Evolutionary conservation across 2,888 invertebrate species (phyloP).

Genomic region (Icerya purchasi): DNA sequence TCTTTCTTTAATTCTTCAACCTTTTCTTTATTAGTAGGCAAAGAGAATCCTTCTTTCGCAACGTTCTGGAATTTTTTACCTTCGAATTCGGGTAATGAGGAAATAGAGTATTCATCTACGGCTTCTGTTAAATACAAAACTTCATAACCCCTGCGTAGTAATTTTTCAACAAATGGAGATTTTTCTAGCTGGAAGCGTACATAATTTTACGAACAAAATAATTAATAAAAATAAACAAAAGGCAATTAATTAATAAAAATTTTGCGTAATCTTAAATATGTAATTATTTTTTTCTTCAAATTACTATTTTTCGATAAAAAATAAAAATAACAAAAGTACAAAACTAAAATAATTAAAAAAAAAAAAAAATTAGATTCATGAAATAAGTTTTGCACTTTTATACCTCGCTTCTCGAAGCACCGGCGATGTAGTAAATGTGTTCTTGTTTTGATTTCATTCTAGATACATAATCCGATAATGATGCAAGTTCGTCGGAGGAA

Average conservation of each 20-base stretch:
- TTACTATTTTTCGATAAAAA: too few relatives aligned
- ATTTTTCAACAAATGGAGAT: conserved; percentile 88
- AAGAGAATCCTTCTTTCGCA: conserved; percentile 87
- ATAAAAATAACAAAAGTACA: too few relatives aligned
- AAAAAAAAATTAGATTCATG: too few relatives aligned
- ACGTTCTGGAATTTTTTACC: conserved; percentile 99
- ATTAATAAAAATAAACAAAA: too few relatives aligned
- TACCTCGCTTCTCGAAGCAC: conserved; percentile 56
- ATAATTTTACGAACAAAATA: too few relatives aligned
- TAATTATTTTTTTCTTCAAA: too few relatives aligned
- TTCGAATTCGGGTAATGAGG: conserved; percentile 90
- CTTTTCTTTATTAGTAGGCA: conserved; percentile 58
- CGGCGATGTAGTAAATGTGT: conserved; percentile 91
- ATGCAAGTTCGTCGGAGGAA: conserved; percentile 31
- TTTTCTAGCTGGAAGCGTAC: conserved; percentile 57
- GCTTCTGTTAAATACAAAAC: conserved; percentile 86
- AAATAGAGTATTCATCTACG: conserved; percentile 94
- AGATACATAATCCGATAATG: conserved; percentile 68
- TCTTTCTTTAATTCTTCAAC: conserved; percentile 51
- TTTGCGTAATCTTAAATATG: too few relatives aligned
- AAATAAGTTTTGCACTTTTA: not conserved
- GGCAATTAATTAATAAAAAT: too few relatives aligned
- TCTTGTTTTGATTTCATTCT: conserved; percentile 91
- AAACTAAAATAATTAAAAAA: too few relatives aligned
- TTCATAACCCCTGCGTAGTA: conserved; percentile 83